phyloP scores from a whole-genome alignment of 2,113 vertebrate genomes.

The Baryphthengus martii region DNA sequence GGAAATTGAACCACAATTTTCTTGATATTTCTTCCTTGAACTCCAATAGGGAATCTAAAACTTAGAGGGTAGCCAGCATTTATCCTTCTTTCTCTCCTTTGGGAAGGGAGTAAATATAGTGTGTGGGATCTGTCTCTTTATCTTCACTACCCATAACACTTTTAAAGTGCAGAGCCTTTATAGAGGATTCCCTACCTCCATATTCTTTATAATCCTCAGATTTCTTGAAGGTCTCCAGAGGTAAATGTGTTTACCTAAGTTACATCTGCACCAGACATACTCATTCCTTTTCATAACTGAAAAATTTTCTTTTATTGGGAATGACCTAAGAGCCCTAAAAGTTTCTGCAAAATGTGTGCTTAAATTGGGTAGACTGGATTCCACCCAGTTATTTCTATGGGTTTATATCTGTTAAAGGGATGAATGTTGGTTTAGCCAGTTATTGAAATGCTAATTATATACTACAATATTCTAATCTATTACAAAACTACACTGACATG shows the following conservation, averaged over 20 bases:
- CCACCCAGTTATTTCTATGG: not conserved
- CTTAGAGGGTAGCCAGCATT: not conserved
- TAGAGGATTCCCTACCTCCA: not conserved
- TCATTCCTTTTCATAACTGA: not conserved
- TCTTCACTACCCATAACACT: not conserved
- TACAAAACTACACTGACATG: not conserved
- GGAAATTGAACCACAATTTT: not conserved
- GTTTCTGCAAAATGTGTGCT: not conserved
- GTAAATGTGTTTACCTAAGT: not conserved
- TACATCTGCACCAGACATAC: not conserved
- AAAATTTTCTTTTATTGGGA: not conserved
- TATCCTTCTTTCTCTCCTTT: not conserved
- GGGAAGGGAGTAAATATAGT: not conserved
- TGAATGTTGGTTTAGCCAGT: not conserved
- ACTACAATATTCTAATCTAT: not conserved
- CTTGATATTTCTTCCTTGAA: not conserved
- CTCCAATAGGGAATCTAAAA: not conserved
- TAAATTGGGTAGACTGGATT: not conserved
- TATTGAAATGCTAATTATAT: conserved; percentile 9
- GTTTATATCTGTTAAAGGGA: not conserved
- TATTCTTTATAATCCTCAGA: not conserved
- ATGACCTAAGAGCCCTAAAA: not conserved
- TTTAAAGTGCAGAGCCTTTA: not conserved
- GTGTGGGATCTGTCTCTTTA: not conserved
- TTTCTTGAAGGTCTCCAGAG: not conserved